phyloP scores from a whole-genome alignment of 2,113 vertebrate genomes.

The Dromaius novaehollandiae region DNA sequence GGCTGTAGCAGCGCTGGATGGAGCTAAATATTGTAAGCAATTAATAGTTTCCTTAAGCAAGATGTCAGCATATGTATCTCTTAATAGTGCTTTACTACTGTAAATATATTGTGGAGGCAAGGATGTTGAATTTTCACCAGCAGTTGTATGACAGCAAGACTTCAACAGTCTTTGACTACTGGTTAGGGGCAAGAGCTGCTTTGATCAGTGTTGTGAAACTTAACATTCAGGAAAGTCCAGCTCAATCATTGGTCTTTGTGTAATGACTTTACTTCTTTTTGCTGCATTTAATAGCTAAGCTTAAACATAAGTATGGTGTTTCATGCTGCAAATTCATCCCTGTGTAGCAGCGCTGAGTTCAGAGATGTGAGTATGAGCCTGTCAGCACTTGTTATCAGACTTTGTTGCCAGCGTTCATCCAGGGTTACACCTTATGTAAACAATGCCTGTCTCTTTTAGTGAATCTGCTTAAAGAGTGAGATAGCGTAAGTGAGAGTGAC shows the following conservation, averaged over 20 bases:
- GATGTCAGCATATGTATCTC: neutral
- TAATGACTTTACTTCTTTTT: neutral
- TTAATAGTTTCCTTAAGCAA: neutral
- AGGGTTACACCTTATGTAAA: too few species aligned
- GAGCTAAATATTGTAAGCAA: conserved; percentile 89
- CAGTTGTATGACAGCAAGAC: neutral
- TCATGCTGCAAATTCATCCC: neutral
- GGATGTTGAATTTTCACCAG: neutral
- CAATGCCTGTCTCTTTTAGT: neutral
- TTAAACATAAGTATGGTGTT: neutral
- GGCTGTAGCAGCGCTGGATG: conserved; percentile 87
- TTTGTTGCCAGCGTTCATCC: neutral
- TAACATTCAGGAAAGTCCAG: neutral
- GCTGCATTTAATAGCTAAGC: neutral
- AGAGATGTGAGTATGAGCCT: neutral
- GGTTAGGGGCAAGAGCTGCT: neutral
- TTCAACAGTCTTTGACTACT: neutral
- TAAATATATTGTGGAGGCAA: neutral
- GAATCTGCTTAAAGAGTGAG: neutral
- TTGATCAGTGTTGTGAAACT: neutral
- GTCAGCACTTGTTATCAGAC: neutral
- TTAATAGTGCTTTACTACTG: neutral
- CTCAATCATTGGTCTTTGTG: neutral
- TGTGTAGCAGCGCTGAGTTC: neutral
- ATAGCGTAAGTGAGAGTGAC: neutral